Conservation (phyloP, 2,797 vertebrate genomes). For the Smutsia temminckii region DNA sequence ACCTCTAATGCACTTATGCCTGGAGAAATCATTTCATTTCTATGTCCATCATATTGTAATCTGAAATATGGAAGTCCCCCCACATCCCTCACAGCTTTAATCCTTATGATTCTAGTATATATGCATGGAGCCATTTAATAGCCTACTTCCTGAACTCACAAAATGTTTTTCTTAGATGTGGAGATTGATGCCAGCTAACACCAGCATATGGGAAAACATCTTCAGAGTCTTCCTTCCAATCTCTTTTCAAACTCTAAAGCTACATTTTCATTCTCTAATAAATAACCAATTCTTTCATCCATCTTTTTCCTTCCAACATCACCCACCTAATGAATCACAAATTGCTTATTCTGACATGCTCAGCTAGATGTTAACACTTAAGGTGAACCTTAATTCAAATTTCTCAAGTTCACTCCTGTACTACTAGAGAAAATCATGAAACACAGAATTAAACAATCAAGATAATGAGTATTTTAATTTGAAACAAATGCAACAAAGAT, state of each 20-base stretch:
- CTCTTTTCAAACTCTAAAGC: background rate
- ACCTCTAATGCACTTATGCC: background rate
- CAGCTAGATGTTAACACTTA: background rate
- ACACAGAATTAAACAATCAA: background rate
- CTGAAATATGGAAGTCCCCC: background rate
- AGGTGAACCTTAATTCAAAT: background rate
- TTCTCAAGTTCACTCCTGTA: background rate
- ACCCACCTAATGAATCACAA: constrained; percentile 6
- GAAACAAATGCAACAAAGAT: background rate
- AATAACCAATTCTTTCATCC: background rate
- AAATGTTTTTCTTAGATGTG: background rate
- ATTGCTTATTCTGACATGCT: background rate
- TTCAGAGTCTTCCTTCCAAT: background rate
- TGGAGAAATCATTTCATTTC: background rate
- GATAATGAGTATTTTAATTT: background rate
- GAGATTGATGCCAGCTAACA: background rate
- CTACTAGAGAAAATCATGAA: background rate
- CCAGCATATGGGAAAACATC: background rate
- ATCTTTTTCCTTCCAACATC: background rate
- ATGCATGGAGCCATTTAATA: background rate
- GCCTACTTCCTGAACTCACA: background rate
- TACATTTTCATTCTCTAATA: background rate
- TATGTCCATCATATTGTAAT: background rate
- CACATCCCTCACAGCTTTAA: background rate
- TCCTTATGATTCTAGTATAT: background rate